Base-by-base conservation (phyloP, 2,888 invertebrate genomes). In the Drosophila colorata region DNA sequence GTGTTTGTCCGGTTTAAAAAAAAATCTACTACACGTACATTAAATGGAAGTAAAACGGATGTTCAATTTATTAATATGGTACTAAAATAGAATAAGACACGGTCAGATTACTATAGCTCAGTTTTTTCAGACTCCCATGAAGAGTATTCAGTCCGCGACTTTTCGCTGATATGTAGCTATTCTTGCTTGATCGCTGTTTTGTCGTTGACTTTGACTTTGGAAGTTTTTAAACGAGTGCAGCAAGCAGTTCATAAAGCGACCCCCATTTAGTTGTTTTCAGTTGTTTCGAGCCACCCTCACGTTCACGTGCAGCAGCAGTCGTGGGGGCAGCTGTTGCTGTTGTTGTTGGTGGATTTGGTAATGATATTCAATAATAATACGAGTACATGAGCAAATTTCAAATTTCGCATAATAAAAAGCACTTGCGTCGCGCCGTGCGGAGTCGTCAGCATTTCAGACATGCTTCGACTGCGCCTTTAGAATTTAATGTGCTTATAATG, bases 401-500 rank as follows among this genome's bases (percentile, higher is more conserved):
- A 78, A 73, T 73, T 66, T 51, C 66, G 60, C 83, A 86, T 81
- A 77, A 87, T 81, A 79, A 87, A 87, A 87, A 76, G 79, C 89
- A 87, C 85, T 89, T 85, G 89, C 77, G 41, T 14, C 33, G 33
- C 23, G 33, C 41, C 40, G 28, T 16, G 35, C 28, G 18, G 13
- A 23, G 25, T 35, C 49, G 16, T 82, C 72, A 72, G 53, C 69
- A 87, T 85, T 88, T 80, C 61, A 75, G 75, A 55, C 86, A 85
- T 89, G 87, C 88, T 65, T 80, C 70, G 81, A 68, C 55, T 77
- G 88, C 66, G 81, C 78, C 89, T 87, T 87, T 72, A 74, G 84
- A 89, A 87, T 87, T 89, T 87, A 89, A 86, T 89, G 85, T 86
- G 85, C 89, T 86, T 86, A 85, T 89, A 86, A 86, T 89, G 88